These are phyloP conservation scores for Tridacna crocea DNA, from an alignment of 2,888 invertebrate genomes.

Conservation along the genomic window DNA sequence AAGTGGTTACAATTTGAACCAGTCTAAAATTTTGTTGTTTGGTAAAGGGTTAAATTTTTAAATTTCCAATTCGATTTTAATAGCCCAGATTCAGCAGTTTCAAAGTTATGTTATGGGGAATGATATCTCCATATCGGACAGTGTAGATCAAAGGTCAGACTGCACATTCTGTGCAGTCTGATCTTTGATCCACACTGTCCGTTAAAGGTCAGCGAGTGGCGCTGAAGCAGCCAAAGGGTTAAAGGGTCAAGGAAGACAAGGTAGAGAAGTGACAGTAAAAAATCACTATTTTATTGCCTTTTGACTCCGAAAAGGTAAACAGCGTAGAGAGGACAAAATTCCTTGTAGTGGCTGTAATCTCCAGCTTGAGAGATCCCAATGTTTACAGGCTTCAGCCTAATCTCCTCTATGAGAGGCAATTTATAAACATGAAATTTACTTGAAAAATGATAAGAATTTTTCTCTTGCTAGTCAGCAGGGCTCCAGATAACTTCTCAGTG, in stretches of 20 bases:
- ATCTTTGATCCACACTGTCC: too few species aligned
- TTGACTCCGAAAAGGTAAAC: slow-evolving; percentile 9
- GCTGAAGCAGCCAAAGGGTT: too few species aligned
- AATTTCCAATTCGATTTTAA: too few species aligned
- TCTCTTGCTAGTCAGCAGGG: neutral
- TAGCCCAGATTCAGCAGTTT: too few species aligned
- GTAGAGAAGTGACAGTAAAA: slow-evolving; percentile 12
- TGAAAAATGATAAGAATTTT: slow-evolving; percentile 28
- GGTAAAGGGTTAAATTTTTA: too few species aligned
- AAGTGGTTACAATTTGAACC: too few species aligned
- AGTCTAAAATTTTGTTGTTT: too few species aligned
- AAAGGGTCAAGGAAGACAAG: neutral
- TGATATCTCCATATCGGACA: too few species aligned
- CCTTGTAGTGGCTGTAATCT: slow-evolving; percentile 15
- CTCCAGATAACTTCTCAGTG: slow-evolving; percentile 1
- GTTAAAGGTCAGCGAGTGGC: too few species aligned
- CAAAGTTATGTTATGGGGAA: too few species aligned
- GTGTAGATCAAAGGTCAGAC: too few species aligned
- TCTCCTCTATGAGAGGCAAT: slow-evolving; percentile 27
- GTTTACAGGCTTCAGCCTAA: slow-evolving; percentile 18
- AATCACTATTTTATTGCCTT: slow-evolving; percentile 15
- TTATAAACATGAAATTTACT: slow-evolving; percentile 31
- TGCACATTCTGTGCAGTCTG: too few species aligned
- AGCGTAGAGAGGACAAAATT: neutral
- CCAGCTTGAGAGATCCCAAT: slow-evolving; percentile 13